Conservation (phyloP, 2,888 invertebrate genomes). For the Sipha maydis region DNA sequence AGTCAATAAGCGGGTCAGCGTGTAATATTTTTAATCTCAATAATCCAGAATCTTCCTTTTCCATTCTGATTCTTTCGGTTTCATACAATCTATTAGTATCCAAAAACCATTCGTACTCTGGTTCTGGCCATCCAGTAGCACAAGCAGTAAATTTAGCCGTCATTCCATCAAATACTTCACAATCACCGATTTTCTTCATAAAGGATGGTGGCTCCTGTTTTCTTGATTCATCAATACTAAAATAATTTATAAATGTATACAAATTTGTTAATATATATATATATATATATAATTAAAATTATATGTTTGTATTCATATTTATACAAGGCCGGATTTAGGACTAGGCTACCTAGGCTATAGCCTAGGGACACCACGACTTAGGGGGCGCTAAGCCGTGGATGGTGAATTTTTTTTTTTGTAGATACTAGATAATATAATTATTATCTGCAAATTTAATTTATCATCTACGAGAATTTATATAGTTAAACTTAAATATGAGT, state of each 20-base stretch:
- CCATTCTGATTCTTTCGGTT: constrained; percentile 83
- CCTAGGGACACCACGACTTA: no score
- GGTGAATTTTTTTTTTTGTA: no score
- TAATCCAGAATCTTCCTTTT: constrained; percentile 84
- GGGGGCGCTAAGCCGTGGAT: no score
- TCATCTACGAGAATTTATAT: no score
- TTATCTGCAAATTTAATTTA: no score
- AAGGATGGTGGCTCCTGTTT: constrained; percentile 87
- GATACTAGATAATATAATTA: no score
- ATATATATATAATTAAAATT: no score
- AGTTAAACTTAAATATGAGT: no score
- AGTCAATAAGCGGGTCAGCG: constrained; percentile 79
- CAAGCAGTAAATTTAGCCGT: constrained; percentile 94
- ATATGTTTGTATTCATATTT: no score
- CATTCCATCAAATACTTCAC: constrained; percentile 87
- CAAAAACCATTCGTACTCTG: constrained; percentile 87
- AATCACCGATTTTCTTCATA: constrained; percentile 88
- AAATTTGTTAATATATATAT: no score
- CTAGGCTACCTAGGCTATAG: no score
- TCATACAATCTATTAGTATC: constrained; percentile 83
- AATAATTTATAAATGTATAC: constrained; percentile 46
- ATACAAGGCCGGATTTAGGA: no score
- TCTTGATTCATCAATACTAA: constrained; percentile 75
- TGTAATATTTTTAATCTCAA: constrained; percentile 68
- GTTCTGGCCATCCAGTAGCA: constrained; percentile 86